phyloP scores from a whole-genome alignment of 2,888 invertebrate genomes.

The Beris chalybata region DNA sequence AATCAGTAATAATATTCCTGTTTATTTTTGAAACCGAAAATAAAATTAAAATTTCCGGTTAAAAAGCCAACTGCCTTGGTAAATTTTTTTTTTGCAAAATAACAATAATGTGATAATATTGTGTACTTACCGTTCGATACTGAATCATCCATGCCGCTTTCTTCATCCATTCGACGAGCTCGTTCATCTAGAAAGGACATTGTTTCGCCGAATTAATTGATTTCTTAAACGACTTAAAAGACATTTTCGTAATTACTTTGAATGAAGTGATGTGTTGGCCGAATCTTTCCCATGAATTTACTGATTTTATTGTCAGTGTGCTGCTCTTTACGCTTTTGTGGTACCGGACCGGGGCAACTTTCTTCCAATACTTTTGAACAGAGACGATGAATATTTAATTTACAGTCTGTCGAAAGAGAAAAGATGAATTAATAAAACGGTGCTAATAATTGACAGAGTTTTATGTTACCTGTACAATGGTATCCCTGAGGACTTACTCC shows the following conservation, averaged over 20 bases:
- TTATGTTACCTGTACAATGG: conserved; percentile 79
- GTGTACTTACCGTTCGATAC: too few species aligned
- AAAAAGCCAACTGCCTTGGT: too few species aligned
- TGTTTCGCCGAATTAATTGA: neutral
- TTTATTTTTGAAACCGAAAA: too few species aligned
- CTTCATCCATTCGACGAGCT: conserved; percentile 53
- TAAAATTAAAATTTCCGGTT: too few species aligned
- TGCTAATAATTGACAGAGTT: conserved; percentile 5
- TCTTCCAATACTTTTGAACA: conserved; percentile 82
- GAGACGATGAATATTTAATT: conserved; percentile 80
- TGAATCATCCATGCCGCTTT: conserved; percentile 36
- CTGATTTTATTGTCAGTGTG: conserved; percentile 70
- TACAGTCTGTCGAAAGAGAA: conserved; percentile 65
- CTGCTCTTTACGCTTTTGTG: conserved; percentile 62
- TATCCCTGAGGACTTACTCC: conserved; percentile 97
- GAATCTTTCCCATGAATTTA: conserved; percentile 69
- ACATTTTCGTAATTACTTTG: conserved; percentile 31
- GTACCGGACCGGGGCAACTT: conserved; percentile 73
- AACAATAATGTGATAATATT: too few species aligned
- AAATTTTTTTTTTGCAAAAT: too few species aligned
- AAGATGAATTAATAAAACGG: conserved; percentile 1
- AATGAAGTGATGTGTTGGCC: conserved; percentile 46
- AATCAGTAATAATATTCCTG: too few species aligned
- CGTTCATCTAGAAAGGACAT: conserved; percentile 46
- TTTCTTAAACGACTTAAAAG: neutral